Evolutionary conservation across 2,797 vertebrate species (phyloP), one percentile per base, ranked within the genome.

Genomic region (Halcyon chelicuti): DNA sequence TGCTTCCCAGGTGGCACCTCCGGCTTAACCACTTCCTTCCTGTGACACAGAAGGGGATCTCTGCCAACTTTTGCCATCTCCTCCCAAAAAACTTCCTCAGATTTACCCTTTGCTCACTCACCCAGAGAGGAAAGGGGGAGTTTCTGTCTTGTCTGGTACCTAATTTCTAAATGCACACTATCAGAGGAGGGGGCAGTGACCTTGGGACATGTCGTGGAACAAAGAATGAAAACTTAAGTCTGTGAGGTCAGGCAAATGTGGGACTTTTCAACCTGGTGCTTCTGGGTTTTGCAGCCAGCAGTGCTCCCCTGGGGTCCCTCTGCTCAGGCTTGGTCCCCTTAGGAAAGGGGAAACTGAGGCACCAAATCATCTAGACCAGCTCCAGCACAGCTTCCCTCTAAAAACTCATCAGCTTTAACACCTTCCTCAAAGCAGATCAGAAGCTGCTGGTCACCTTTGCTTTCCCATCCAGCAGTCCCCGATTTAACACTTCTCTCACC

Each of bases 1-100:
- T 76, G 78, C 96, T 94, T 88, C 93, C 96, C 93, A 94, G 96
- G 96, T 94, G 93, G 86, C 95, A 95, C 94, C 93, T 96, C 93
- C 44, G 28, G 76, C 81, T 91, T 92, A 87, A 95, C 88, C 12
- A 26, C 73, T 95, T 94, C 85, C 92, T 93, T 88, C 92, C 90
- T 63, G 76, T 23, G 81, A 8, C 86, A 84, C 73, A 42, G 44
- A 90, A 46, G 40, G 47, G 46, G 49, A 70, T 46, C 81, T 47
- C 42, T 68, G 90, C 76, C 87, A 93, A 31, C 75, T 85, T 86
- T 57, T 79, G 81, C 89, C 66, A 81, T 33, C 84, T 62, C 88
- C 78, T 83, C 81, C 68, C 47, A 0, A 51, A 86, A 52, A n/a
- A 22, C 58, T 39, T 58, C 44, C 73, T 31, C 1, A 0, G 44